phyloP scores from a whole-genome alignment of 2,113 vertebrate species.

The Pomatorhinus ruficollis region DNA sequence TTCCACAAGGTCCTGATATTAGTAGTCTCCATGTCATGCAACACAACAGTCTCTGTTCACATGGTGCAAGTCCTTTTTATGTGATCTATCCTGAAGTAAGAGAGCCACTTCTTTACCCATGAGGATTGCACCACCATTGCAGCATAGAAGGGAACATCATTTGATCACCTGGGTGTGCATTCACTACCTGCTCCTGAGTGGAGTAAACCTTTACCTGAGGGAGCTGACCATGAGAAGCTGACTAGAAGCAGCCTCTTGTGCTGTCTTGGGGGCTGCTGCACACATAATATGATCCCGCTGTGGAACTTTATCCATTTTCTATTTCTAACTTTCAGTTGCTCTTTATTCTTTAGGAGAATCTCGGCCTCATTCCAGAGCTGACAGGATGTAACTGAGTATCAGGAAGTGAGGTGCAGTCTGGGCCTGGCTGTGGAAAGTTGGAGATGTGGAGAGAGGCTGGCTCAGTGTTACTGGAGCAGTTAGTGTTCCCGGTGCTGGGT shows the following conservation, averaged over 20 bases:
- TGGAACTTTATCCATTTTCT: conserved; percentile 13
- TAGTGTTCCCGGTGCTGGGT: neutral
- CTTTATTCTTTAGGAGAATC: neutral
- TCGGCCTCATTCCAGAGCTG: neutral
- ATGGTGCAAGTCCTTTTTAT: conserved; percentile 67
- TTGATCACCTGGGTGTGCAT: conserved; percentile 49
- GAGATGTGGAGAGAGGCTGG: neutral
- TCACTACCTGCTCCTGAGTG: conserved; percentile 53
- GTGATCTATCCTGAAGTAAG: conserved; percentile 71
- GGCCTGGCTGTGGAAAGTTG: neutral
- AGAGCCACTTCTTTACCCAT: conserved; percentile 68
- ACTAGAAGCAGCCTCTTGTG: conserved; percentile 6
- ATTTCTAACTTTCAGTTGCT: conserved; percentile 21
- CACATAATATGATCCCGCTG: conserved; percentile 24
- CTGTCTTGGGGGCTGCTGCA: conserved; percentile 21
- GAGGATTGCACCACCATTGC: neutral
- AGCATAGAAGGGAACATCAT: conserved; percentile 49
- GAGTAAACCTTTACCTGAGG: conserved; percentile 22
- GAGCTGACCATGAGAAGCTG: conserved; percentile 23
- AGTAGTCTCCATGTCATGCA: conserved; percentile 55
- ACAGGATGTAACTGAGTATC: neutral
- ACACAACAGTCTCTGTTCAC: conserved; percentile 51
- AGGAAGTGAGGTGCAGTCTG: neutral
- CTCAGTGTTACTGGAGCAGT: neutral
- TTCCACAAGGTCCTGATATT: conserved; percentile 69